Conservation (phyloP, 1,140 invertebrate species). For the Ooceraea biroi region DNA sequence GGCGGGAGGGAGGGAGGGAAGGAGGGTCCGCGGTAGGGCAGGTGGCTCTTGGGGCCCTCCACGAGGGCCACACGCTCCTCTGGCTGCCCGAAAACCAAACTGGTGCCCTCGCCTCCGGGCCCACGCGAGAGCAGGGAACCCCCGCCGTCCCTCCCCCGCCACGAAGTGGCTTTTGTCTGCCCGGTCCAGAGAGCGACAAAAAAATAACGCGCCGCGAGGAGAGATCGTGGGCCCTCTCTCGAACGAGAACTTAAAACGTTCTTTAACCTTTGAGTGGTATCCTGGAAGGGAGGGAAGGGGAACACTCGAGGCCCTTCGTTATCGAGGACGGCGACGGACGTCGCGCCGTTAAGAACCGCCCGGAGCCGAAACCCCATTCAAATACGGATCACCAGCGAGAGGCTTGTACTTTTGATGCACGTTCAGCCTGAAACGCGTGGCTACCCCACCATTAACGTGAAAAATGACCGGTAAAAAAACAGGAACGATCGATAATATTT, state of each 20-base stretch:
- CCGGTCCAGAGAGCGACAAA: constrained; percentile 75
- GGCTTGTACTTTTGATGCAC: background rate
- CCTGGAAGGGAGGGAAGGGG: background rate
- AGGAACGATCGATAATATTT: background rate
- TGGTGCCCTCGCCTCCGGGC: constrained; percentile 73
- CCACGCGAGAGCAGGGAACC: constrained; percentile 74
- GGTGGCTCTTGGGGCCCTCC: constrained; percentile 78
- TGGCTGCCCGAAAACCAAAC: constrained; percentile 74
- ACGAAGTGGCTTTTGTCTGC: constrained; percentile 77
- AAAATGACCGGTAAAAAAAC: too few relatives aligned
- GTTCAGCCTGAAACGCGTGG: background rate
- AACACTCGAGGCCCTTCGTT: constrained; percentile 43
- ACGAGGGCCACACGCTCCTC: constrained; percentile 73
- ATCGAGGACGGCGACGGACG: constrained; percentile 29
- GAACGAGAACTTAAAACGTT: constrained; percentile 70
- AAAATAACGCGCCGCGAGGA: constrained; percentile 76
- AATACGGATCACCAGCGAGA: constrained; percentile 2
- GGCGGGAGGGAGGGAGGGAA: background rate
- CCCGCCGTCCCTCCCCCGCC: constrained; percentile 23
- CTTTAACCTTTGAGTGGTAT: constrained; percentile 63
- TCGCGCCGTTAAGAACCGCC: constrained; percentile 39
- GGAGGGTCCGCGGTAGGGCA: constrained; percentile 77
- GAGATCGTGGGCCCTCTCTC: constrained; percentile 72
- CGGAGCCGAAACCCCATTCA: constrained; percentile 14
- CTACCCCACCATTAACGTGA: background rate